Evolutionary conservation across 2,888 invertebrate genomes (phyloP).

Genomic region (Hydriomena furcata): DNA sequence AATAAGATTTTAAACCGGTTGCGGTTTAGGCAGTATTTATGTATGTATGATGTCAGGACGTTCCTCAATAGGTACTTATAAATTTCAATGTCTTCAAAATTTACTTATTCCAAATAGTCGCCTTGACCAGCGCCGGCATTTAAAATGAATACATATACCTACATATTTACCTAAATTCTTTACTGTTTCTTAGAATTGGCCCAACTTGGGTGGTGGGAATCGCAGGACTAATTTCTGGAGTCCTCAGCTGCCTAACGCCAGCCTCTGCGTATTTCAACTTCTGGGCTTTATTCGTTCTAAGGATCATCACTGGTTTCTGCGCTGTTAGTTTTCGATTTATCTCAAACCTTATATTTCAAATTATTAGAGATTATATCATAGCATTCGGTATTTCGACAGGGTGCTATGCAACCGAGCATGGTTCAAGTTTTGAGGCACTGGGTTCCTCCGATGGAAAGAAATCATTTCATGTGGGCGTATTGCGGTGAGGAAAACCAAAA

Average conservation of each 20-base stretch:
- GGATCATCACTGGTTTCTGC: constrained; percentile 68
- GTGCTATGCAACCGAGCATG: constrained; percentile 78
- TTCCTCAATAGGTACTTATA: too few species aligned
- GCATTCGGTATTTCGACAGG: constrained; percentile 46
- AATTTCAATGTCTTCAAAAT: too few species aligned
- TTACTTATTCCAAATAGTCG: too few species aligned
- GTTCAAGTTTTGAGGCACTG: constrained; percentile 72
- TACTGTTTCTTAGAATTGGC: constrained; percentile 55
- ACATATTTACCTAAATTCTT: too few species aligned
- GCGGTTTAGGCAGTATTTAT: too few species aligned
- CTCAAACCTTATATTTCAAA: too few species aligned
- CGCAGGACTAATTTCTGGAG: constrained; percentile 63
- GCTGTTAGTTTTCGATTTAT: constrained; percentile 57
- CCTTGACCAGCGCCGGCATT: too few species aligned
- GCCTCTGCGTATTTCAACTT: constrained; percentile 63
- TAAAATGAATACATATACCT: too few species aligned
- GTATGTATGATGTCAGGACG: too few species aligned
- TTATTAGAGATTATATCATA: neutral
- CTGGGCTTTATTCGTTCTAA: constrained; percentile 64
- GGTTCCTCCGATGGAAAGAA: constrained; percentile 76
- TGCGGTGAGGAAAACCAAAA: constrained; percentile 57
- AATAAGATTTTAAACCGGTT: too few species aligned
- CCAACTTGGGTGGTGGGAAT: constrained; percentile 73
- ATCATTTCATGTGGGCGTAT: constrained; percentile 78
- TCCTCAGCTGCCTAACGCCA: constrained; percentile 65